Percentiles rank a stretch among this genome's conserved stretches.
Evolutionary conservation across 2,113 vertebrate species (phyloP).

Genomic region (Eleginops maclovinus): DNA sequence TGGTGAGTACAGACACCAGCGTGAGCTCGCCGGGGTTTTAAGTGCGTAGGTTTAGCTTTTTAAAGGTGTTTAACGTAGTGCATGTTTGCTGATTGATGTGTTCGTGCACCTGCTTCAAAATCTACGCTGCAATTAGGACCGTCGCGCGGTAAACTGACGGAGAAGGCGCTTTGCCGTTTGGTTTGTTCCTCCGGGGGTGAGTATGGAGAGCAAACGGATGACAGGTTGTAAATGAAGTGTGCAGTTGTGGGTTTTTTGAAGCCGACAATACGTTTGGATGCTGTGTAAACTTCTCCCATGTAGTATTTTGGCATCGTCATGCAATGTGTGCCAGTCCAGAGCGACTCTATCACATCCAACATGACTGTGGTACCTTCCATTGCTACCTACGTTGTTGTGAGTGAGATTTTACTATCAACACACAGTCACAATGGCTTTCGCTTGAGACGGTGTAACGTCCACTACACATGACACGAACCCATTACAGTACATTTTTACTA

Average conservation of each 20-base stretch:
- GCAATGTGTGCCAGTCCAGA: slow-evolving; percentile 6
- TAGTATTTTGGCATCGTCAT: slow-evolving; percentile 40
- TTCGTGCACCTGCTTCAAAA: slow-evolving; percentile 57
- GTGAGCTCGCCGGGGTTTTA: slow-evolving; percentile 39
- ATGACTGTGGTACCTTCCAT: slow-evolving; percentile 58
- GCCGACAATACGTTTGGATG: slow-evolving; percentile 6
- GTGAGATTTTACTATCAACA: slow-evolving; percentile 75
- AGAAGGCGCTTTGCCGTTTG: slow-evolving; percentile 39
- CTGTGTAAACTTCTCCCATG: slow-evolving; percentile 41
- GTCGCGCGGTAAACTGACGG: slow-evolving; percentile 26
- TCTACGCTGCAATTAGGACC: slow-evolving; percentile 28
- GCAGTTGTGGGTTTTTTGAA: neutral
- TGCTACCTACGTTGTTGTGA: slow-evolving; percentile 62
- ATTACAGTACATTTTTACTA: slow-evolving; percentile 43
- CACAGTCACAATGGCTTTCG: slow-evolving; percentile 54
- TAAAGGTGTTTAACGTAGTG: slow-evolving; percentile 19
- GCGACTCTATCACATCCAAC: slow-evolving; percentile 22
- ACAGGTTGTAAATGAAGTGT: slow-evolving; percentile 62
- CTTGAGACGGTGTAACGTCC: slow-evolving; percentile 40
- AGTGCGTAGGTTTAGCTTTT: slow-evolving; percentile 67
- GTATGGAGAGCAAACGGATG: slow-evolving; percentile 49
- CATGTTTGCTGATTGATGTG: slow-evolving; percentile 26
- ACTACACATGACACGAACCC: slow-evolving; percentile 30
- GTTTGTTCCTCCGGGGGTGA: slow-evolving; percentile 59
- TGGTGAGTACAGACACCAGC: slow-evolving; percentile 27